Evolutionary conservation across 2,797 vertebrate genomes (phyloP).

Genomic region (Diplodus puntazzo): DNA sequence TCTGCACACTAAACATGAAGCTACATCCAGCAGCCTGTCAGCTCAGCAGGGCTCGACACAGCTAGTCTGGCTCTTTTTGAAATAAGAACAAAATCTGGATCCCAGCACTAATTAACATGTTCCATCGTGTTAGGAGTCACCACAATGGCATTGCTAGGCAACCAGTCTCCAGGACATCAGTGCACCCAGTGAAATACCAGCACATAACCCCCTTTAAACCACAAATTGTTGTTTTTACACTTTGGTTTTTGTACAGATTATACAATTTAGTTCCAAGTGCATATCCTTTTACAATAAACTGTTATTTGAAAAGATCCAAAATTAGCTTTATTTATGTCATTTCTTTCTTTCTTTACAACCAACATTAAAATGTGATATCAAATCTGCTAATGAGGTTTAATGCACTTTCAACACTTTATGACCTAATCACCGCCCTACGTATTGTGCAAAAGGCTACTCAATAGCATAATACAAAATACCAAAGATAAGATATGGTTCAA

Average conservation of each 20-base stretch:
- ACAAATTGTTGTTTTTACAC: background rate
- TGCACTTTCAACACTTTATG: background rate
- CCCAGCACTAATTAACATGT: background rate
- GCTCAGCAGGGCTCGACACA: background rate
- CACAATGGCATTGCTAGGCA: background rate
- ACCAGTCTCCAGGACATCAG: slow-evolving; percentile 1
- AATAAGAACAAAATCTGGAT: background rate
- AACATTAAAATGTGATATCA: background rate
- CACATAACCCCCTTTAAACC: background rate
- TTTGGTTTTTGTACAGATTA: background rate
- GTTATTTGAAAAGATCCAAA: background rate
- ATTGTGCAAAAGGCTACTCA: background rate
- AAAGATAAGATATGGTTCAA: slow-evolving; percentile 30
- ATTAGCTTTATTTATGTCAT: background rate
- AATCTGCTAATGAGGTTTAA: no score
- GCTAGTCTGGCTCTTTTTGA: background rate
- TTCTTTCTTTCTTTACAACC: background rate
- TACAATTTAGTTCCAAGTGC: no score
- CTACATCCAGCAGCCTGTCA: background rate
- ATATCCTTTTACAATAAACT: background rate
- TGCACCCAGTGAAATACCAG: background rate
- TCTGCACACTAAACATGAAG: background rate
- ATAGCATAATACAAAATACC: slow-evolving; percentile 18
- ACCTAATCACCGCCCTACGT: background rate
- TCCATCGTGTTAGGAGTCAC: slow-evolving; percentile 4